Conservation (phyloP, 2,797 vertebrate species). For the Discoglossus pictus region DNA sequence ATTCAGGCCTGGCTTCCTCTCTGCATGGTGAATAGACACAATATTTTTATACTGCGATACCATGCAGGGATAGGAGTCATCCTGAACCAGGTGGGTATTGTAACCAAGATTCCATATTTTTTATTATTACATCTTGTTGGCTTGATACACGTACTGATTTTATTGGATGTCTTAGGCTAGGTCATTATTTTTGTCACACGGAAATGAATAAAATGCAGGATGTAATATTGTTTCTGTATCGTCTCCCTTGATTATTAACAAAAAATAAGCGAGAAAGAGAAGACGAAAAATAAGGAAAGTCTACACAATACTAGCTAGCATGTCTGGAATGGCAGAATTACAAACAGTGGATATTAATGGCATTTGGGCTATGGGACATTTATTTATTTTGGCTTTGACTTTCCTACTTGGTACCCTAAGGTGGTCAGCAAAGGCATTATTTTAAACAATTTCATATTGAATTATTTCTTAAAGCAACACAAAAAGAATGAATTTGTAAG, state of each 20-base stretch:
- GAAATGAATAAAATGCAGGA: constrained; percentile 80
- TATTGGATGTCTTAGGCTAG: constrained; percentile 80
- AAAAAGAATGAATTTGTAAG: too few species aligned
- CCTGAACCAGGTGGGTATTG: constrained; percentile 67
- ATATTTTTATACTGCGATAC: constrained; percentile 78
- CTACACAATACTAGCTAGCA: too few species aligned
- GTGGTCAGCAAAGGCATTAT: too few species aligned
- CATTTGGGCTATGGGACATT: too few species aligned
- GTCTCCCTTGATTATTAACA: constrained; percentile 66
- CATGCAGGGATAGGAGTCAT: constrained; percentile 67
- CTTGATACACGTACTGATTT: constrained; percentile 74
- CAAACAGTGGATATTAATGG: too few species aligned
- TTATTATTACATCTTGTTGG: constrained; percentile 77
- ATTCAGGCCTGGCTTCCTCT: constrained; percentile 66
- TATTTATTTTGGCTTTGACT: too few species aligned
- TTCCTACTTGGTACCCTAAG: too few species aligned
- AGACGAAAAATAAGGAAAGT: too few species aligned
- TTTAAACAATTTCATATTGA: too few species aligned
- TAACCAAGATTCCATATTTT: constrained; percentile 76
- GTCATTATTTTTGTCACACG: constrained; percentile 79
- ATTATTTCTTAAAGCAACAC: too few species aligned
- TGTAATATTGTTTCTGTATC: constrained; percentile 70
- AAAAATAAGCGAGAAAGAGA: constrained; percentile 47
- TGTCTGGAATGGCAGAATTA: too few species aligned
- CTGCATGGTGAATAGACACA: constrained; percentile 74